Conservation (phyloP, 2,888 invertebrate genomes). For the Ophion ventricosus region DNA sequence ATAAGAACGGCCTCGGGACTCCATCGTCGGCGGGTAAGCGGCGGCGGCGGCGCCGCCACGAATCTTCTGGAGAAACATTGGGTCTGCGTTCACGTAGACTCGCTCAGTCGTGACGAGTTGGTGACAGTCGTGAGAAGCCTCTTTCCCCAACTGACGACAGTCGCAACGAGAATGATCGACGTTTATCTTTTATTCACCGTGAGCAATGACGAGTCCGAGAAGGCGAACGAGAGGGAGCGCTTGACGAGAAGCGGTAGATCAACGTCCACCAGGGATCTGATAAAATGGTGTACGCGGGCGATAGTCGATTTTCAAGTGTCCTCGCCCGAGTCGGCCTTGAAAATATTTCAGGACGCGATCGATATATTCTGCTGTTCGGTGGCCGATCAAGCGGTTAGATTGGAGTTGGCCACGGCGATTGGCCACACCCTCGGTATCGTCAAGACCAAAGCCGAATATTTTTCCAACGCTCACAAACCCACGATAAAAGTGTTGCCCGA, state of each 20-base stretch:
- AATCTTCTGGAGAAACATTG: constrained; percentile 92
- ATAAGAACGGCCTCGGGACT: constrained; percentile 73
- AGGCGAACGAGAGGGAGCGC: constrained; percentile 82
- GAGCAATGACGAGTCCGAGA: constrained; percentile 85
- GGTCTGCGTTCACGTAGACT: constrained; percentile 91
- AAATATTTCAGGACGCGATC: constrained; percentile 93
- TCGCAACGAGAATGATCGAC: constrained; percentile 91
- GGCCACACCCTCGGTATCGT: constrained; percentile 93
- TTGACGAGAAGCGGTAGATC: constrained; percentile 85
- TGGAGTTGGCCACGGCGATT: constrained; percentile 89
- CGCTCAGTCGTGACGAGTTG: constrained; percentile 90
- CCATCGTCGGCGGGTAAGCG: constrained; percentile 81
- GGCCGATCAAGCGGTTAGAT: constrained; percentile 85
- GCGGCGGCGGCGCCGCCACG: constrained; percentile 86
- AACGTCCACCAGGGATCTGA: constrained; percentile 93
- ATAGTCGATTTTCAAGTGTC: constrained; percentile 89
- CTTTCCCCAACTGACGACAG: constrained; percentile 89
- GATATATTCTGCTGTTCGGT: constrained; percentile 95
- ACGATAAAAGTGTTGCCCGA: constrained; percentile 86
- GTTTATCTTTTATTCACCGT: constrained; percentile 92
- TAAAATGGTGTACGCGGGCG: constrained; percentile 95
- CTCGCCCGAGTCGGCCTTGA: constrained; percentile 88
- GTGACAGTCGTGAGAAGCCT: constrained; percentile 88
- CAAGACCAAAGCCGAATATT: constrained; percentile 92
- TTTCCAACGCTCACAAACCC: constrained; percentile 91